These are phyloP conservation scores for Trichopoda pennipes DNA, from an alignment of 2,888 invertebrate species.

Conservation along the genomic window DNA sequence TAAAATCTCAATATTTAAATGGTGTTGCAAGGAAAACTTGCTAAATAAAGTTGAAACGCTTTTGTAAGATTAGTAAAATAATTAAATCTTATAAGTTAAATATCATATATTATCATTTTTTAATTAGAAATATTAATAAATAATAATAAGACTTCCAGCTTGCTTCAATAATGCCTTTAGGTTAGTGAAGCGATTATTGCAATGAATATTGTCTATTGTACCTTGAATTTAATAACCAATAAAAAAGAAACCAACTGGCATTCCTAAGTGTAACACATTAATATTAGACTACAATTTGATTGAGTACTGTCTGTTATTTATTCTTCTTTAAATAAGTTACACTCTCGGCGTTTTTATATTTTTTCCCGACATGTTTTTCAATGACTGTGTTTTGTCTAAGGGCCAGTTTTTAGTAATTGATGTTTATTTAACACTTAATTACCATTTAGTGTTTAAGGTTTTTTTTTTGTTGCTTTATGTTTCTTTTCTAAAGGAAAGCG, in stretches of 20 bases:
- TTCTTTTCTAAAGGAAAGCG: slow-evolving; percentile 9
- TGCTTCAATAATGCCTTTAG: too few species aligned
- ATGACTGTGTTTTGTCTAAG: slow-evolving; percentile 8
- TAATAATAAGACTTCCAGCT: too few species aligned
- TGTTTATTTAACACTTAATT: slow-evolving; percentile 71
- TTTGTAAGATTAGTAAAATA: too few species aligned
- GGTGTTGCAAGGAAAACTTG: too few species aligned
- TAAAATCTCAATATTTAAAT: too few species aligned
- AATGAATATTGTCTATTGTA: too few species aligned
- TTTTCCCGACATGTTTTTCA: slow-evolving; percentile 17
- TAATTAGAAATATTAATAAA: too few species aligned
- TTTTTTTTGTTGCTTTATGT: slow-evolving; percentile 28
- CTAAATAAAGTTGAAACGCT: too few species aligned
- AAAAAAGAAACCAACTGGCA: not conserved
- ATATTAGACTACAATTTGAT: slow-evolving; percentile 34
- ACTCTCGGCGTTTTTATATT: slow-evolving; percentile 21
- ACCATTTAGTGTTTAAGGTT: slow-evolving; percentile 65
- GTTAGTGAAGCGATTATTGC: too few species aligned
- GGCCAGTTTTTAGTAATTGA: slow-evolving; percentile 64
- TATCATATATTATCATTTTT: too few species aligned
- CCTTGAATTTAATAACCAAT: too few species aligned
- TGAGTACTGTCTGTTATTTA: slow-evolving; percentile 31
- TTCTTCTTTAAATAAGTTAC: not conserved
- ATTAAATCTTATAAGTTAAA: too few species aligned
- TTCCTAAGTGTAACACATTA: not conserved